Conservation (phyloP, 2,113 vertebrate species). For the Centropristis striata region DNA sequence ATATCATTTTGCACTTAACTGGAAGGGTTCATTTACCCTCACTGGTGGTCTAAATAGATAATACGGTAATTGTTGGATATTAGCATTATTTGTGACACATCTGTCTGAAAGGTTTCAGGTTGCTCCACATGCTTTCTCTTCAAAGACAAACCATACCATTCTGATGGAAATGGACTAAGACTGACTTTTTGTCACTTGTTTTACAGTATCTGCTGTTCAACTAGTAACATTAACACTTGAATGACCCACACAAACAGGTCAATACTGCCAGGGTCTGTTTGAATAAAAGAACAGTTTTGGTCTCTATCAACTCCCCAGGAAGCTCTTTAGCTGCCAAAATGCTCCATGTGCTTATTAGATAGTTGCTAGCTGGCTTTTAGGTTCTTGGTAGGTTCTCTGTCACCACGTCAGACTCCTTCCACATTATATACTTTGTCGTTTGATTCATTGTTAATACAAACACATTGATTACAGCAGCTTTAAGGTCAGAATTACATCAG, state of each 20-base stretch:
- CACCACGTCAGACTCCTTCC: background rate
- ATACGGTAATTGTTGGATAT: background rate
- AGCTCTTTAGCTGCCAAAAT: background rate
- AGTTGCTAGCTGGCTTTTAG: background rate
- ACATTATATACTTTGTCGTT: background rate
- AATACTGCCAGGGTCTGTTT: background rate
- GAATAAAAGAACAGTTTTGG: background rate
- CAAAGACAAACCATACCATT: constrained; percentile 1
- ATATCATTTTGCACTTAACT: background rate
- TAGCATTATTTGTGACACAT: background rate
- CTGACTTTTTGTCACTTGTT: background rate
- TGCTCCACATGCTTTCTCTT: background rate
- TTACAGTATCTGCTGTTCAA: constrained; percentile 8
- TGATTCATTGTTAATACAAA: background rate
- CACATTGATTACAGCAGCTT: background rate
- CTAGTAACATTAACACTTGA: background rate
- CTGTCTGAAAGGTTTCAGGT: background rate
- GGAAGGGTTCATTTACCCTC: constrained; percentile 6
- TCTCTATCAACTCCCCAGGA: background rate
- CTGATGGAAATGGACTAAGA: background rate
- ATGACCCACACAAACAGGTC: background rate
- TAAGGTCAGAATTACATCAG: background rate
- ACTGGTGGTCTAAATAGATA: background rate
- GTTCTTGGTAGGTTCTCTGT: no score
- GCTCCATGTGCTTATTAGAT: background rate